phyloP scores from a whole-genome alignment of 1,140 invertebrate genomes.

The Sitophilus oryzae region DNA sequence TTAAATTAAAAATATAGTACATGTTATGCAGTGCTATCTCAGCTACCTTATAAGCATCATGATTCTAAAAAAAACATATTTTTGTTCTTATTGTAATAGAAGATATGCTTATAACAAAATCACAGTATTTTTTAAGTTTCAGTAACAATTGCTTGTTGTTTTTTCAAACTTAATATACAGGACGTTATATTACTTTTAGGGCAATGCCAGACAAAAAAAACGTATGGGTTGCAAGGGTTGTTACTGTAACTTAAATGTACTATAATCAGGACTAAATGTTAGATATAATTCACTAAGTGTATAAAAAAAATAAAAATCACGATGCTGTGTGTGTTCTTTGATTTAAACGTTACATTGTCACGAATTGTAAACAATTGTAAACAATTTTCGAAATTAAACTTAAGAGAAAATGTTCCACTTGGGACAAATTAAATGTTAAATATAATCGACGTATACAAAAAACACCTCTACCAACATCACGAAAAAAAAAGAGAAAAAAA shows the following conservation, averaged over 20 bases:
- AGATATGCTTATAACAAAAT: too few relatives aligned
- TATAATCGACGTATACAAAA: slow-evolving; percentile 26
- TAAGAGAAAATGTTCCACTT: neutral
- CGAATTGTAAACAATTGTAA: slow-evolving; percentile 29
- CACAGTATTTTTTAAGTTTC: too few relatives aligned
- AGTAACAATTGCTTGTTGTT: too few relatives aligned
- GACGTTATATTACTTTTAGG: too few relatives aligned
- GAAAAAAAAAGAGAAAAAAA: too few relatives aligned
- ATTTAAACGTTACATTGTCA: slow-evolving; percentile 41
- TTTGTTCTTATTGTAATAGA: too few relatives aligned
- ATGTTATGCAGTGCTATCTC: slow-evolving; percentile 22
- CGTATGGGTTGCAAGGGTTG: too few relatives aligned
- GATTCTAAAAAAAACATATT: too few relatives aligned
- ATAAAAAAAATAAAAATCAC: slow-evolving; percentile 16
- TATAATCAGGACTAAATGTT: slow-evolving; percentile 11
- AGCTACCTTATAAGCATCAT: slow-evolving; percentile 3
- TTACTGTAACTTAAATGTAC: neutral
- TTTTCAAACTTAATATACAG: too few relatives aligned
- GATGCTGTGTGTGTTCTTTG: slow-evolving; percentile 16
- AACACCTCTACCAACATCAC: slow-evolving; percentile 27
- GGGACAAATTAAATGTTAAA: slow-evolving; percentile 6
- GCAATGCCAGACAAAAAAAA: too few relatives aligned
- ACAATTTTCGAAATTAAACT: neutral
- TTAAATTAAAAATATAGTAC: too few relatives aligned
- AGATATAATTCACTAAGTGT: slow-evolving; percentile 14